phyloP scores from a whole-genome alignment of 1,140 invertebrate genomes.

The Bursaphelenchus mucronatus region DNA sequence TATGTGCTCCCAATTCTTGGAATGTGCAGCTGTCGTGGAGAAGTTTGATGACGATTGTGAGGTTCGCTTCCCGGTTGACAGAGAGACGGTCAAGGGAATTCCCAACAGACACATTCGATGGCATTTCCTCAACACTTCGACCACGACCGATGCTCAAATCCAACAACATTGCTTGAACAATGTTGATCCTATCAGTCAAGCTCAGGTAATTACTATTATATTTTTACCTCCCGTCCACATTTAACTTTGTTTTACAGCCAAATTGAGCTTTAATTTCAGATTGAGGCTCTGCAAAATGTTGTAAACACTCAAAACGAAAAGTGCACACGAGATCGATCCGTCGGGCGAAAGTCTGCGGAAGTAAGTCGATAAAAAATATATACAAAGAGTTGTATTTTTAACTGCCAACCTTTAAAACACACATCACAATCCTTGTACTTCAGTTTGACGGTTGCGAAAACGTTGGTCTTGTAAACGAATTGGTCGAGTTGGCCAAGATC shows the following conservation, averaged over 20 bases:
- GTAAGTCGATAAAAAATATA: too few relatives aligned
- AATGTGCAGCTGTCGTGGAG: conserved; percentile 3
- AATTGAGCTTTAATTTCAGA: conserved; percentile 4
- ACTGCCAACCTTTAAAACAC: too few relatives aligned
- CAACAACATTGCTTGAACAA: conserved; percentile 4
- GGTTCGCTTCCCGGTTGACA: background rate
- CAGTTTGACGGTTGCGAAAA: conserved; percentile 1
- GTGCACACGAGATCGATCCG: too few relatives aligned
- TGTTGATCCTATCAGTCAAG: conserved; percentile 8
- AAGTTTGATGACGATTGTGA: conserved; percentile 7
- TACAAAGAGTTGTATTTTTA: too few relatives aligned
- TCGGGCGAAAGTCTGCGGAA: too few relatives aligned
- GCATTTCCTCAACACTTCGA: conserved; percentile 13
- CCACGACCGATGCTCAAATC: conserved; percentile 2
- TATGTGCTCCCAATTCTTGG: conserved; percentile 5
- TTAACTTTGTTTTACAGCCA: background rate
- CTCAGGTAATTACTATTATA: conserved; percentile 7
- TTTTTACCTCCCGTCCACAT: too few relatives aligned
- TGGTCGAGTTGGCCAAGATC: background rate
- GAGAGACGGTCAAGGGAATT: background rate
- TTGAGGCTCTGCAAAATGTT: background rate
- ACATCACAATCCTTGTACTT: background rate
- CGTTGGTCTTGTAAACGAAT: conserved; percentile 12
- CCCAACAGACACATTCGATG: background rate
- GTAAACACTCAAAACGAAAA: background rate